Evolutionary conservation across 2,888 invertebrate species (phyloP), one percentile per base, ranked within the genome.

Genomic region (Slavum lentiscoides): DNA sequence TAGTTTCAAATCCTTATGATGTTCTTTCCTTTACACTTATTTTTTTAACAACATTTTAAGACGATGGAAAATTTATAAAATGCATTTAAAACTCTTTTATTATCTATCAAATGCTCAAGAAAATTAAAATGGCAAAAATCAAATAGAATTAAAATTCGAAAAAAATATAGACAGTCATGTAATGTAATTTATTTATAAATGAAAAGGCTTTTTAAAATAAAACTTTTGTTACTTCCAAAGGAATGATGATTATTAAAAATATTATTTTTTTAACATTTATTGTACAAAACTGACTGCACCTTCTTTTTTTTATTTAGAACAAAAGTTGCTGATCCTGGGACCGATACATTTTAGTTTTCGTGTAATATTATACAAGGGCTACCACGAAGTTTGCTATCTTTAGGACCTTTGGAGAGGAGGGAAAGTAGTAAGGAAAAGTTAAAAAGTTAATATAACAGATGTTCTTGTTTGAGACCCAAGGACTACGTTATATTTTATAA

Each of bases 381-480:
- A 64, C 69, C 64, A 55, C 19, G 59, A 80, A 80, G 70, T 80
- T 80, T 80, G 77, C 70, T 80, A 80, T 80, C 77, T 80, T 64
- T 80, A 23, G 55, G 30, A 55, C 69, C 69, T 37, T 7, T 68
- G 3, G 9, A 37, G 53, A 21, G 21, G n/a, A 53, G 49, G 30
- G 30, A 37, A 61, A 37, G 53, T 53, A 58, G 69, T 13, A 30
- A 69, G 49, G 77, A 30, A 80, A 80, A 80, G 77, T 80, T 80
- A 72, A 80, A 80, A 80, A 80, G 77, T 80, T 80, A 80, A 70
- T 80, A 80, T 70, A 80, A 80, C 77, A 70, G 77, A 80, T 80
- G 77, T 80, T 80, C 62, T 64, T 55, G 62, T 70, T 64, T 23
- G 62, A 55, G 61, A 62, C 62, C 76, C 70, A 23, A 69, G 70